Conservation (phyloP, 1,140 invertebrate species). For the Drosophila guanche region DNA sequence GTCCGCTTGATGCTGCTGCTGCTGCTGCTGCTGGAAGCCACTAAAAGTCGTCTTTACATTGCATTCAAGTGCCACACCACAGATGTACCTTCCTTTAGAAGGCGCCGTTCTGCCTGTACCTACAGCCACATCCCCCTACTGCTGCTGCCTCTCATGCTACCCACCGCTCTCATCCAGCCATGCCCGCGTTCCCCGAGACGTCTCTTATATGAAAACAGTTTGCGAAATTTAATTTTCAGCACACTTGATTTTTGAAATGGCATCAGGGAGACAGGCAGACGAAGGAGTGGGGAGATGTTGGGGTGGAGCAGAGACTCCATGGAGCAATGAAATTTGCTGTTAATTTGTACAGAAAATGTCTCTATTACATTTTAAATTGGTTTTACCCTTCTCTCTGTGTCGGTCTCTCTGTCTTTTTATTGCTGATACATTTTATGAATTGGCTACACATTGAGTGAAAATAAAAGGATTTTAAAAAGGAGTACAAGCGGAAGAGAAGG, state of each 20-base stretch:
- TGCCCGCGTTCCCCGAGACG: background rate
- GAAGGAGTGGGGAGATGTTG: too few relatives aligned
- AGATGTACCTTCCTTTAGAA: too few relatives aligned
- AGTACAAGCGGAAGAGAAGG: constrained; percentile 10
- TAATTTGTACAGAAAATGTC: constrained; percentile 74
- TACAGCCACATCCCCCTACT: background rate
- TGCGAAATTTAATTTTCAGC: constrained; percentile 74
- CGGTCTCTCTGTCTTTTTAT: too few relatives aligned
- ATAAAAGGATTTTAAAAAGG: constrained; percentile 34
- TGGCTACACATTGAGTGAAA: constrained; percentile 17
- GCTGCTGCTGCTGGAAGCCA: constrained; percentile 39
- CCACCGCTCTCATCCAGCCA: too few relatives aligned
- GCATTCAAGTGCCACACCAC: constrained; percentile 33
- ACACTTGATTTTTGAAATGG: constrained; percentile 67
- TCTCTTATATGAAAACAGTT: constrained; percentile 50
- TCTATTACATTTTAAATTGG: constrained; percentile 67
- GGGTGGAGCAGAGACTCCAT: background rate
- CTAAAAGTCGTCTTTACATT: constrained; percentile 66
- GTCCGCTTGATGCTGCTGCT: too few relatives aligned
- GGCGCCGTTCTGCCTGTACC: too few relatives aligned
- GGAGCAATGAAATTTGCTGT: constrained; percentile 46
- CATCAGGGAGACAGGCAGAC: background rate
- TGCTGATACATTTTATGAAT: constrained; percentile 63
- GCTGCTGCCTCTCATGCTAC: background rate
- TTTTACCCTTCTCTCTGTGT: constrained; percentile 2